Evolutionary conservation across 2,888 invertebrate species (phyloP), one percentile per base, ranked within the genome.

Genomic region (Noctua fimbriata): DNA sequence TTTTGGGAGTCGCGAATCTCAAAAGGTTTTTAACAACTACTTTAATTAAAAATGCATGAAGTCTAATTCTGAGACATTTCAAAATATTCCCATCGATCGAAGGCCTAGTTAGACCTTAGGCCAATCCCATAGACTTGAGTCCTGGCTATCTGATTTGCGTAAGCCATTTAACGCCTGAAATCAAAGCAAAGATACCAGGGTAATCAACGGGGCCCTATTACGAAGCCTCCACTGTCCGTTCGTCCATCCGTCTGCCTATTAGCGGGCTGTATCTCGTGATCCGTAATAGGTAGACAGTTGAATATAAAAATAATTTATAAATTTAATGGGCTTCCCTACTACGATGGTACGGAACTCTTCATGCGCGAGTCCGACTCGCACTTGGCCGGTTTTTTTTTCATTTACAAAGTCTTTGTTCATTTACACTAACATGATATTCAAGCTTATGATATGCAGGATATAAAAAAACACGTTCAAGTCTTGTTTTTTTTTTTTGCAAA

Each of bases 401-500:
- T 49, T 24, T 28, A 60, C 18, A 21, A 55, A 49, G 21, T n/a
- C 47, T 44, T 67, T 47, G 18, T 41, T 69, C 10, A 58, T 52
- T 49, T 6, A 28, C 16, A 24, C 12, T 76, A 24, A 16, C 24
- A 60, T 24, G 28, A 28, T 69, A 63, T 69, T 32, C 7, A 52
- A 49, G 32, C 18, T 12, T 28, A 70, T 55, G 10, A 36, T 36
- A 36, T 36, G 0, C 47, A 66, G 24, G 44, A 66, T 36, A 47
- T 69, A 21, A n/a, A 73, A n/a, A 60, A 36, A 32, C n/a, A 28
- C 36, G 24, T 36, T 3, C 10, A 24, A 36, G 21, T 36, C 24
- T 7, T 32, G 21, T 63, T 65, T 49, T 73, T 60, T 73, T 60
- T 69, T 66, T 72, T 49, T 65, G 67, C 14, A 44, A 69, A 21